Conservation (phyloP, 2,888 invertebrate genomes). For the Mythimna impura region DNA sequence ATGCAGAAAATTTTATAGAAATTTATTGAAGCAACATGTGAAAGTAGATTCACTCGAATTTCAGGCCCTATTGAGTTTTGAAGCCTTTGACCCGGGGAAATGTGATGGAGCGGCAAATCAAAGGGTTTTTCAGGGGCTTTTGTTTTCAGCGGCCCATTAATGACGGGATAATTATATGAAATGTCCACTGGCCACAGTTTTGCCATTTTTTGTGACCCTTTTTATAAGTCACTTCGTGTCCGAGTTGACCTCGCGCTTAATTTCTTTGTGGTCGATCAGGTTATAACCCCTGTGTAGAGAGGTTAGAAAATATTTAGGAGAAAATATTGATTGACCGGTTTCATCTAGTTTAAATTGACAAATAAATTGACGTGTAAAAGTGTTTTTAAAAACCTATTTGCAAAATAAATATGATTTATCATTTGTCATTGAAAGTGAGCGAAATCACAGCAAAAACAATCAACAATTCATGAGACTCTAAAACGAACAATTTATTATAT, state of each 20-base stretch:
- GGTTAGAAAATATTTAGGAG: conserved; percentile 2
- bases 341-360: too few species aligned
- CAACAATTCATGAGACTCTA: not conserved
- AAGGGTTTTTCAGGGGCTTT: conserved; percentile 85
- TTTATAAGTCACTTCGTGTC: conserved; percentile 52
- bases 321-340: not conserved
- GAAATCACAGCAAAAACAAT: not conserved
- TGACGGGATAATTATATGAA: conserved; percentile 80
- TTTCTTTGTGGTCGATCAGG: conserved; percentile 16
- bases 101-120: conserved; percentile 88
- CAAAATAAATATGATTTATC: too few species aligned
- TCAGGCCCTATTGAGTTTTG: conserved; percentile 84
- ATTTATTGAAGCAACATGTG: conserved; percentile 66
- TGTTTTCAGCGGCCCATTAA: conserved; percentile 79
- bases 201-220: conserved; percentile 55
- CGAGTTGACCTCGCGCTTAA: conserved; percentile 45
- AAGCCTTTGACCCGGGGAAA: conserved; percentile 84
- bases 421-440: not conserved
- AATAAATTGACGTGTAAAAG: too few species aligned
- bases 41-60: conserved; percentile 77
- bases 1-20: conserved; percentile 60
- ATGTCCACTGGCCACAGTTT: conserved; percentile 71
- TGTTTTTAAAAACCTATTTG: too few species aligned
- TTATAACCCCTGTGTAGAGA: conserved; percentile 10
- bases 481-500: not conserved